A percentile compares a stretch with the other conserved stretches of the same genome.
These are phyloP conservation scores for Bradypodion pumilum DNA, from an alignment of 2,797 vertebrate genomes.

Conservation along the genomic window DNA sequence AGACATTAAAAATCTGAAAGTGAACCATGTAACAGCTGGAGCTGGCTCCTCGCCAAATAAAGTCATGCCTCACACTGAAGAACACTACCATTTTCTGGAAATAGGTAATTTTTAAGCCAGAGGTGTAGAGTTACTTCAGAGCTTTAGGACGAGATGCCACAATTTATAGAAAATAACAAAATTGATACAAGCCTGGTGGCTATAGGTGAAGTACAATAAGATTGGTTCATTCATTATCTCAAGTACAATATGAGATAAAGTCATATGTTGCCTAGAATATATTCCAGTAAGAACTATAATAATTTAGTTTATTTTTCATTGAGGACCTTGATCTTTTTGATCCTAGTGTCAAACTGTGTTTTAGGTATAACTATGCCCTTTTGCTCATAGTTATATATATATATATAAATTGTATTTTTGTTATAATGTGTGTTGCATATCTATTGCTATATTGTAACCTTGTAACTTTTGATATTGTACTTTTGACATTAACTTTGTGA, in stretches of 20 bases:
- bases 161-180: not conserved
- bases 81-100: not conserved
- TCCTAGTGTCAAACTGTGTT: too few relatives aligned
- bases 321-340: too few relatives aligned
- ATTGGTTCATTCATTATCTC: not conserved
- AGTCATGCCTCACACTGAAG: not conserved
- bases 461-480: too few relatives aligned
- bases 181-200: not conserved
- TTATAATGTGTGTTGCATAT: too few relatives aligned
- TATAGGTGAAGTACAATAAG: not conserved
- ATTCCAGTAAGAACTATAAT: too few relatives aligned
- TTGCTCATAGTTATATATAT: too few relatives aligned
- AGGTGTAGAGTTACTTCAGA: not conserved
- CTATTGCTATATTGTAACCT: too few relatives aligned
- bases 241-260: not conserved
- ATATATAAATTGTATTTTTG: too few relatives aligned
- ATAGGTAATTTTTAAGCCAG: not conserved
- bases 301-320: too few relatives aligned
- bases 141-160: not conserved
- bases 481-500: too few relatives aligned
- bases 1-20: not conserved
- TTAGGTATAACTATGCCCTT: too few relatives aligned
- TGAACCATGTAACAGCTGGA: not conserved
- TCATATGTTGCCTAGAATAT: not conserved
- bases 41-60: not conserved